phyloP scores from a whole-genome alignment of 1,140 invertebrate genomes.

The Drosophila nannoptera region DNA sequence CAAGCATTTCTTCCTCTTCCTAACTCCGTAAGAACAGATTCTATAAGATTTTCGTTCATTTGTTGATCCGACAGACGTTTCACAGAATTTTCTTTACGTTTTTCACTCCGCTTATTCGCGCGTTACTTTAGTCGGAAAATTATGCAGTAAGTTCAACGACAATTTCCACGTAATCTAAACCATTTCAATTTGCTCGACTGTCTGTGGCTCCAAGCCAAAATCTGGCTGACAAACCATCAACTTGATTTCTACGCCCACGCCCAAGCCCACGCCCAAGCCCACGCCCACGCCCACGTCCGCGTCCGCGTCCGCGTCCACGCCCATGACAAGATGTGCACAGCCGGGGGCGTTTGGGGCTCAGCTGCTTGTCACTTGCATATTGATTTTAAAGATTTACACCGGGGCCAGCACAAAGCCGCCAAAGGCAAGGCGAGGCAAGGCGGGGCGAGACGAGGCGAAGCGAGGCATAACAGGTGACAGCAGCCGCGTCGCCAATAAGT shows the following conservation, averaged over 20 bases:
- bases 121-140: not conserved
- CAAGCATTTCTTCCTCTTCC: no score
- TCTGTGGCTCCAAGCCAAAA: slow-evolving; percentile 59
- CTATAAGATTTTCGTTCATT: no score
- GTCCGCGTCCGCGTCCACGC: not conserved
- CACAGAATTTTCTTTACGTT: no score
- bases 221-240: slow-evolving; percentile 37
- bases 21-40: no score
- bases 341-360: slow-evolving; percentile 29
- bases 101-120: no score
- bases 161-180: slow-evolving; percentile 64
- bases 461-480: slow-evolving; percentile 62
- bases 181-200: slow-evolving; percentile 69
- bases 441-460: no score
- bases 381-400: slow-evolving; percentile 73
- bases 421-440: slow-evolving; percentile 8
- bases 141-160: slow-evolving; percentile 4
- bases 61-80: no score
- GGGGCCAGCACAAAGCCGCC: slow-evolving; percentile 6
- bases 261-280: slow-evolving; percentile 5
- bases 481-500: slow-evolving; percentile 52
- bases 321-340: not conserved
- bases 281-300: slow-evolving; percentile 1
- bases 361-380: slow-evolving; percentile 63
- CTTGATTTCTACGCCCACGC: not conserved